phyloP scores from a whole-genome alignment of 2,797 vertebrate genomes.

The Spinus olivaceus region DNA sequence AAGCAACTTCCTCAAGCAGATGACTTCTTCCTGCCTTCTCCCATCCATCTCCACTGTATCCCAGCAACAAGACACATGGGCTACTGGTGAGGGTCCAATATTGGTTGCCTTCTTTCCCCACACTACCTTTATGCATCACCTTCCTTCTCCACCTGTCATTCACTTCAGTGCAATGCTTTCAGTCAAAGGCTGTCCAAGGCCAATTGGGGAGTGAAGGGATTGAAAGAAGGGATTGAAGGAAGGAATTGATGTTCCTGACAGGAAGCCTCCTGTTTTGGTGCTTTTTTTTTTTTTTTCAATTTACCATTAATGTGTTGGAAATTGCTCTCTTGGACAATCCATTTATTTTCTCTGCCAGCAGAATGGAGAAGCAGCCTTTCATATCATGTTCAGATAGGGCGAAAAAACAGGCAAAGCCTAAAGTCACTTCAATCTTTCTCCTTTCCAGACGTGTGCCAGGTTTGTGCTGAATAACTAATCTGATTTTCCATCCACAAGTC shows the following conservation, averaged over 20 bases:
- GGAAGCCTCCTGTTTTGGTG: not conserved
- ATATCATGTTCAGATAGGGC: not conserved
- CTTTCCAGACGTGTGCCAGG: not conserved
- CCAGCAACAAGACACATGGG: not conserved
- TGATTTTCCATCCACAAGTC: not conserved
- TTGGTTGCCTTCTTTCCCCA: not conserved
- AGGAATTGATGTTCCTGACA: not conserved
- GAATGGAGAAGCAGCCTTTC: not conserved
- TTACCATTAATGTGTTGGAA: not conserved
- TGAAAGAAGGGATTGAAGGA: too few relatives aligned
- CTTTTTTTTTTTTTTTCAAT: not conserved
- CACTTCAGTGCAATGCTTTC: not conserved
- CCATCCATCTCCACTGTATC: not conserved
- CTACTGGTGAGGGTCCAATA: not conserved
- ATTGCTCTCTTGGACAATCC: not conserved
- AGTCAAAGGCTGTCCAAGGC: not conserved
- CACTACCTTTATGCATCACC: not conserved
- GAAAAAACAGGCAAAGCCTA: not conserved
- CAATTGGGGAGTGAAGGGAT: not conserved
- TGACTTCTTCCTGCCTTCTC: not conserved
- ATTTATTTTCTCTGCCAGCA: not conserved
- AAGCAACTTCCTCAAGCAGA: not conserved
- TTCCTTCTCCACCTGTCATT: not conserved
- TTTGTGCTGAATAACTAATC: not conserved
- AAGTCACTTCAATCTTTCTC: not conserved